phyloP scores from a whole-genome alignment of 2,888 invertebrate genomes.

The Dusona sp. region DNA sequence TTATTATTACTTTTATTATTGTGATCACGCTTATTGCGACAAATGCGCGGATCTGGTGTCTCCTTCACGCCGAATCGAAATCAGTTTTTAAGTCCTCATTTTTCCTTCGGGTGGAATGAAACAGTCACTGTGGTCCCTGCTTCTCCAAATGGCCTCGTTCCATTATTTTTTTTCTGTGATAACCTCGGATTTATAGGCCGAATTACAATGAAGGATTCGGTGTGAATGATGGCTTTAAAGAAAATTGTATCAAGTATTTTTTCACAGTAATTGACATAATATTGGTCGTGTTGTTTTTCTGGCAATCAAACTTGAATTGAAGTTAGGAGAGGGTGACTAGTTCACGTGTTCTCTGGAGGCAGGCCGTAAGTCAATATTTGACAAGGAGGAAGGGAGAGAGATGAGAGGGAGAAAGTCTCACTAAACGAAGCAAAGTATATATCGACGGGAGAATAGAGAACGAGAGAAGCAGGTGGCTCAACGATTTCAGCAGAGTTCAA shows the following conservation, averaged over 20 bases:
- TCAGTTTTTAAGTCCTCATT: neutral
- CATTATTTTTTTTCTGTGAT: neutral
- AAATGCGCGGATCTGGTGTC: neutral
- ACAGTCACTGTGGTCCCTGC: neutral
- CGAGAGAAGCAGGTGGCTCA: conserved; percentile 48
- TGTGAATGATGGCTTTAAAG: neutral
- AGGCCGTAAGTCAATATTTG: conserved; percentile 62
- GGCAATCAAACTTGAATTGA: neutral
- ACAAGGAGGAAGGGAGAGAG: conserved; percentile 35
- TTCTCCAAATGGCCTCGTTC: neutral
- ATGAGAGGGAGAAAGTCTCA: conserved; percentile 14
- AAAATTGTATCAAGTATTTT: neutral
- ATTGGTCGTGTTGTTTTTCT: neutral
- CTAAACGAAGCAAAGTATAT: conserved; percentile 20
- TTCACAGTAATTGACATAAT: neutral
- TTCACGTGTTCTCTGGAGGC: conserved; percentile 48
- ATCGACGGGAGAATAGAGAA: neutral
- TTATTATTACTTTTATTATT: conserved; percentile 41
- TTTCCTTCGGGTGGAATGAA: neutral
- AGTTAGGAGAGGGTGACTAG: conserved; percentile 39
- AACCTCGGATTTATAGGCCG: neutral
- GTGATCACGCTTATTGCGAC: conserved; percentile 50
- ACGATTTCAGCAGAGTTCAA: conserved; percentile 64
- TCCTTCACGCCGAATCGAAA: neutral
- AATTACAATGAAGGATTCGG: neutral